Base-by-base conservation (phyloP, 1,140 invertebrate genomes). In the Cherax quadricarinatus region DNA sequence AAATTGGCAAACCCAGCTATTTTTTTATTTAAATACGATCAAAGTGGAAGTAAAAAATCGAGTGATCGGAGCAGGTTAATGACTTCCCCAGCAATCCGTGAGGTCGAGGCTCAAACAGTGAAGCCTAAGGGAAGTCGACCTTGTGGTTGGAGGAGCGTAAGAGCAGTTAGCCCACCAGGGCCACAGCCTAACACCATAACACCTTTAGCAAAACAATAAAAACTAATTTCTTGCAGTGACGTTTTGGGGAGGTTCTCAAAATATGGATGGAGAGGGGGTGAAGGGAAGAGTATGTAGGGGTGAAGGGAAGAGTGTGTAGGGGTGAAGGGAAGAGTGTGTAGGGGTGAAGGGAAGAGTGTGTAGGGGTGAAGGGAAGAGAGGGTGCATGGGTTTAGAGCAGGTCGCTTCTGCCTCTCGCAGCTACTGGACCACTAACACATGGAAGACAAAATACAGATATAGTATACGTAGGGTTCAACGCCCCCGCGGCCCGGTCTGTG, bases 21-120 rank as follows among this genome's bases (percentile, higher is more conserved):
- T 78, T 79, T 83, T 83, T 57, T 51, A 78, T 88, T 80, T 80
- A 24, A 83, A 83, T 57, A 53, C 57, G 49, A 83, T 83, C 81
- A 83, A 83, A 83, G 81, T 60, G 81, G 51, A 53, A 66, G 62
- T 66, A 66, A 66, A 66, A 66, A 57, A 21, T 57, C 18, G 51
- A 48, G 41, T 48, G 51, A 83, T 10, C 12, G n/a, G 81, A 16
- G 81, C 24, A 30, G 51, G 24, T 12, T 9, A 82, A 41, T n/a
- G 16, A 16, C 12, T 53, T 75, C 70, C 21, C 5, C 70, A 6
- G n/a, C n/a, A 4, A 5, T 75, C 18, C 70, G 18, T 30, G 24
- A 75, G 7, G 70, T 66, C 70, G 70, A 75, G n/a, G 24, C 2
- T 75, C n/a, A 75, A 21, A 9, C 7, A 24, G 6, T 75, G 14